phyloP scores from a whole-genome alignment of 2,113 vertebrate genomes.

The Anser brachyrhynchus region DNA sequence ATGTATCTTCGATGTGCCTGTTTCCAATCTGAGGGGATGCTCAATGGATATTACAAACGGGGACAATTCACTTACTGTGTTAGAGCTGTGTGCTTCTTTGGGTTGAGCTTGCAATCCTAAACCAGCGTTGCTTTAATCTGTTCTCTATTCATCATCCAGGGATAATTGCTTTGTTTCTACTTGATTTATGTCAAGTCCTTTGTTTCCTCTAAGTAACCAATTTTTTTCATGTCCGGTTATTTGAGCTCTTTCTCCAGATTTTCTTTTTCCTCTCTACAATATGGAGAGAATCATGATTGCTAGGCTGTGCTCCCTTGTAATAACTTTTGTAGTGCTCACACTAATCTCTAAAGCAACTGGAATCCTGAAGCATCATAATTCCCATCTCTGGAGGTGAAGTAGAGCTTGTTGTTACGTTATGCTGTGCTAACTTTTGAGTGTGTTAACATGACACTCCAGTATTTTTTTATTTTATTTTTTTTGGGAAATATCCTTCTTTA shows the following conservation, averaged over 20 bases:
- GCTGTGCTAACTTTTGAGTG: constrained; percentile 16
- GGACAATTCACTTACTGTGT: not conserved
- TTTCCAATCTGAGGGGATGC: constrained; percentile 12
- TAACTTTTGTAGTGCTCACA: constrained; percentile 42
- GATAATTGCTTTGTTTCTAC: constrained; percentile 31
- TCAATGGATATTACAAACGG: not conserved
- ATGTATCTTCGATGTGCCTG: constrained; percentile 32
- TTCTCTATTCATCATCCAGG: constrained; percentile 54
- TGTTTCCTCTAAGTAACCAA: constrained; percentile 50
- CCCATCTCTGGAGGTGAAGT: constrained; percentile 67
- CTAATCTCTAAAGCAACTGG: constrained; percentile 44
- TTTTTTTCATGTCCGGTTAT: constrained; percentile 5
- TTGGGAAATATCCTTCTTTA: not conserved
- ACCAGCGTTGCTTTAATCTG: constrained; percentile 42
- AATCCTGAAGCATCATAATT: constrained; percentile 37
- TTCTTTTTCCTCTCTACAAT: constrained; percentile 47
- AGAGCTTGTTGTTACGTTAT: constrained; percentile 48
- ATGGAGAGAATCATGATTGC: constrained; percentile 77
- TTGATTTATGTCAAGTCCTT: constrained; percentile 21
- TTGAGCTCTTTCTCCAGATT: constrained; percentile 63
- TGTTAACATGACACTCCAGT: constrained; percentile 39
- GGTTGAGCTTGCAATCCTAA: constrained; percentile 35
- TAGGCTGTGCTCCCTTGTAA: constrained; percentile 66
- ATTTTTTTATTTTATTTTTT: not conserved
- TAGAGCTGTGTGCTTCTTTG: constrained; percentile 11